Evolutionary conservation across 2,888 invertebrate species (phyloP).

Genomic region (Sesia apiformis): DNA sequence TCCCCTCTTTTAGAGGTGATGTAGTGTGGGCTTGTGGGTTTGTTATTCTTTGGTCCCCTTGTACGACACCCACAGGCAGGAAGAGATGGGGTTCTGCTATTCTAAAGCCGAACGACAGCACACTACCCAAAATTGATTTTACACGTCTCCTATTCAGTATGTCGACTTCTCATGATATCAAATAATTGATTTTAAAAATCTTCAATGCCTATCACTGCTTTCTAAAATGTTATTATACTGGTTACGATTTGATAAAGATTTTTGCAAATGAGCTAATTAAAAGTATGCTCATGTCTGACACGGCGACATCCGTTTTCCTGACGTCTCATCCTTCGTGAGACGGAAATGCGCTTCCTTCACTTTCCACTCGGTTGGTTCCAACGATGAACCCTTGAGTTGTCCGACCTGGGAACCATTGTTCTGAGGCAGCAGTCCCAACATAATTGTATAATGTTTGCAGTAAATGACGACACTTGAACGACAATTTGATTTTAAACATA

Average conservation of each 20-base stretch:
- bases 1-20: too few species aligned
- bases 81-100: too few species aligned
- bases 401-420: slow-evolving; percentile 35
- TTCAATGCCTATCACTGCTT: background rate
- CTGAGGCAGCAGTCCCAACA: background rate
- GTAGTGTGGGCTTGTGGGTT: too few species aligned
- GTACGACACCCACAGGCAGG: too few species aligned
- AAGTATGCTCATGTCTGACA: background rate
- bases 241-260: background rate
- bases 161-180: too few species aligned
- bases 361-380: slow-evolving; percentile 42
- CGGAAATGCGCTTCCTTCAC: slow-evolving; percentile 55
- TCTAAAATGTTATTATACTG: background rate
- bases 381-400: slow-evolving; percentile 20
- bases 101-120: too few species aligned
- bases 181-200: background rate
- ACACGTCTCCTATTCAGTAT: too few species aligned
- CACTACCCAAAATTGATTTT: too few species aligned
- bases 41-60: too few species aligned
- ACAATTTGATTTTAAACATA: too few species aligned
- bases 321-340: slow-evolving; percentile 26
- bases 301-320: slow-evolving; percentile 5
- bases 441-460: too few species aligned
- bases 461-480: too few species aligned
- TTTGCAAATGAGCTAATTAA: background rate